Conservation (phyloP, 2,113 vertebrate species). For the Gyps fulvus region DNA sequence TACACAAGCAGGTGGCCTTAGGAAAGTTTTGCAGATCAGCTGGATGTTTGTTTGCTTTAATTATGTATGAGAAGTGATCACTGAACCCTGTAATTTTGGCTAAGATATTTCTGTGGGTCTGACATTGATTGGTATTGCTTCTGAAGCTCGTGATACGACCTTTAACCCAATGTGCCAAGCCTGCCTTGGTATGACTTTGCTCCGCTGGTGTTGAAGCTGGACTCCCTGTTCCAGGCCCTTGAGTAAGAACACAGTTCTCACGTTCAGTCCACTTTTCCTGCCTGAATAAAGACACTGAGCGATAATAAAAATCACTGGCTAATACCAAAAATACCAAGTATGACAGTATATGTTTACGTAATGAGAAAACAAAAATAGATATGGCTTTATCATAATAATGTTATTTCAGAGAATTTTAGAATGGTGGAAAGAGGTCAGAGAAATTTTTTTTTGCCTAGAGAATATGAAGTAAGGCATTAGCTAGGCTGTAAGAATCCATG, state of each 20-base stretch:
- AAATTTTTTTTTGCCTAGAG: neutral
- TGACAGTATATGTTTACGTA: neutral
- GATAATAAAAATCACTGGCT: neutral
- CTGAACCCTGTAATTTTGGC: neutral
- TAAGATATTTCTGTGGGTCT: neutral
- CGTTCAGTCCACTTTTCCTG: neutral
- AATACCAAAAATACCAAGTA: neutral
- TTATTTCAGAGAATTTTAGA: neutral
- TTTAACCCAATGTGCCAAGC: conserved; percentile 58
- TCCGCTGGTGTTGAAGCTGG: neutral
- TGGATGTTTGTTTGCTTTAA: neutral
- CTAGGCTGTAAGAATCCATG: neutral
- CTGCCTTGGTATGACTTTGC: neutral
- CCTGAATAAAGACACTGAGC: neutral
- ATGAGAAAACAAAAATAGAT: conserved; percentile 1
- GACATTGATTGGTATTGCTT: conserved; percentile 58
- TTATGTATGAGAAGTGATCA: neutral
- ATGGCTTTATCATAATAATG: neutral
- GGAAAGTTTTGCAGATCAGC: neutral
- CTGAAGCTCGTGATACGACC: conserved; percentile 32
- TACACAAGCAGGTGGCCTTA: neutral
- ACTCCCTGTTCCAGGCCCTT: conserved; percentile 5
- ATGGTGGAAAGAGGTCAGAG: neutral
- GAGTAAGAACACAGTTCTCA: neutral
- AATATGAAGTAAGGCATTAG: neutral